Conservation (phyloP, 1,140 invertebrate species). For the Ctenoplectra terminalis region DNA sequence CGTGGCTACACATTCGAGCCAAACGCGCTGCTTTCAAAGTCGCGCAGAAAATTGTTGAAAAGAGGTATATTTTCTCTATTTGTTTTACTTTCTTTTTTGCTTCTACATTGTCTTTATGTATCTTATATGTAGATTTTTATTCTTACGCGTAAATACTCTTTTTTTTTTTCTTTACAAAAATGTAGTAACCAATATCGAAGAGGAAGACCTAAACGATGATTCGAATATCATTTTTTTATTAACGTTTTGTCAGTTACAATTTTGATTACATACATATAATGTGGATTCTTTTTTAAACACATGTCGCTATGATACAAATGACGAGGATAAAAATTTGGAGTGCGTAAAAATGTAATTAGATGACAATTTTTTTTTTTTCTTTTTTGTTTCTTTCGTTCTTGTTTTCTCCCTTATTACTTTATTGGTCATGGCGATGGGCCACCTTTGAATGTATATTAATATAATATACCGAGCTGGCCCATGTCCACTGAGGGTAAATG, state of each 20-base stretch:
- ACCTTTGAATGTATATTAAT: constrained; percentile 82
- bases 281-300: constrained; percentile 81
- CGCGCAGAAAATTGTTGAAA: too few relatives aligned
- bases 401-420: constrained; percentile 69
- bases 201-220: neutral
- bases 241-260: constrained; percentile 83
- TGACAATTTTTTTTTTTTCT: constrained; percentile 73
- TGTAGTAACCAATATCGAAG: too few relatives aligned
- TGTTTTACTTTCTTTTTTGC: too few relatives aligned
- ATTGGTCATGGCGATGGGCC: constrained; percentile 80
- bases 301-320: constrained; percentile 82
- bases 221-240: constrained; percentile 81
- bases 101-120: too few relatives aligned
- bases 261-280: constrained; percentile 84
- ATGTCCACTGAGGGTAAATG: constrained; percentile 76
- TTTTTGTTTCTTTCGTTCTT: constrained; percentile 21
- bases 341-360: constrained; percentile 83
- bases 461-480: constrained; percentile 81
- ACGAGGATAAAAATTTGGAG: constrained; percentile 83
- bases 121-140: too few relatives aligned
- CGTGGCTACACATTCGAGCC: too few relatives aligned
- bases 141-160: too few relatives aligned
- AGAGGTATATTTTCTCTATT: too few relatives aligned
- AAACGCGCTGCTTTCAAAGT: too few relatives aligned
- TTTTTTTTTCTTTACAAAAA: too few relatives aligned